Percentiles rank a stretch among this genome's conserved stretches.
Evolutionary conservation across 2,113 vertebrate species (phyloP).

Genomic region (Perca schrenkii): DNA sequence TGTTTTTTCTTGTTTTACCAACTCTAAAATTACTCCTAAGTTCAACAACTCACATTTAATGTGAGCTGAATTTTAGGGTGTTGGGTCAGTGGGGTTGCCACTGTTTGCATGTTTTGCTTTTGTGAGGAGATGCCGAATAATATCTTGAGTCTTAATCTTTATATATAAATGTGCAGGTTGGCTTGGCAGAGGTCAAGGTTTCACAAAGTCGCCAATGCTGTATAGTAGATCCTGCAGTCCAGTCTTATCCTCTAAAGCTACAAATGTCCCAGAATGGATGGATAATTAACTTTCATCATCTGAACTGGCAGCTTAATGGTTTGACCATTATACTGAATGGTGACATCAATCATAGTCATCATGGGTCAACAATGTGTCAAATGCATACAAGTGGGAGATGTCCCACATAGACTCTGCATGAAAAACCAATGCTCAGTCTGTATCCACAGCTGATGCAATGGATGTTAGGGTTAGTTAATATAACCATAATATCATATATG

Average conservation of each 20-base stretch:
- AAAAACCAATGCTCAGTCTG: not conserved
- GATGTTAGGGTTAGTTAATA: not conserved
- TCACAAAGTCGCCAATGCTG: not conserved
- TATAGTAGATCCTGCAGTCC: not conserved
- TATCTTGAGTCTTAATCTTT: not conserved
- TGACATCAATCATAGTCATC: slow-evolving; percentile 34
- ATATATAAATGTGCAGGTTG: not conserved
- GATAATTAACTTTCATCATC: slow-evolving; percentile 34
- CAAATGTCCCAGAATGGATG: slow-evolving; percentile 5
- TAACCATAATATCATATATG: not conserved
- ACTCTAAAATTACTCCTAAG: not conserved
- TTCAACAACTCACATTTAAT: not conserved
- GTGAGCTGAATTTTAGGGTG: not conserved
- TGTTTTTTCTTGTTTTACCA: not conserved
- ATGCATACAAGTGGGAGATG: not conserved
- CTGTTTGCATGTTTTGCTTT: not conserved
- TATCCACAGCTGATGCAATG: not conserved
- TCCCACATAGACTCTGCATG: not conserved
- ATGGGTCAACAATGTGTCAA: not conserved
- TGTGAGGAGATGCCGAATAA: not conserved
- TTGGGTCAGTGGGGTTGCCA: not conserved
- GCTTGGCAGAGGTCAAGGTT: not conserved
- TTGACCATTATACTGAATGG: slow-evolving; percentile 18
- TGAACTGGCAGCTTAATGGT: slow-evolving; percentile 27
- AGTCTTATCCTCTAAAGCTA: slow-evolving; percentile 20